Percentiles rank a stretch among this genome's conserved stretches.
These are phyloP conservation scores for Drosophila mulleri DNA, from an alignment of 2,888 invertebrate genomes.

Conservation along the genomic window DNA sequence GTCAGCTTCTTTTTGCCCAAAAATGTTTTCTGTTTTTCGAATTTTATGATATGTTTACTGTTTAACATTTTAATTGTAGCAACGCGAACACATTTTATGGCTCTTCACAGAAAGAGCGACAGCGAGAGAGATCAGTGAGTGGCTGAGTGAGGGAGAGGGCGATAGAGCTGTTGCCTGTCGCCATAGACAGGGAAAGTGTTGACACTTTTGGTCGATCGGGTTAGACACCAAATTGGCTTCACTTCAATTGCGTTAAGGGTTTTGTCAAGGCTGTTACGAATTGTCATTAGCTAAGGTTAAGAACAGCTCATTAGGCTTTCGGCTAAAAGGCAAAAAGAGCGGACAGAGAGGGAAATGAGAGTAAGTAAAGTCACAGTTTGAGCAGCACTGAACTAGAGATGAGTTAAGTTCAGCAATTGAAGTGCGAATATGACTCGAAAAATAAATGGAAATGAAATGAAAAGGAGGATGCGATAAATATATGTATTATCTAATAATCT, in stretches of 20 bases:
- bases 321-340: conserved; percentile 53
- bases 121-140: not conserved
- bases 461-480: too few relatives aligned
- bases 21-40: conserved; percentile 22
- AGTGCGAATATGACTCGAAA: not conserved
- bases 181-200: conserved; percentile 55
- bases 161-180: conserved; percentile 1
- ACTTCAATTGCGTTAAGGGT: conserved; percentile 26
- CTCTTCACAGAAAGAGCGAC: not conserved
- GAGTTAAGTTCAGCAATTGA: not conserved
- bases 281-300: conserved; percentile 80
- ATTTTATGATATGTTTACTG: conserved; percentile 65
- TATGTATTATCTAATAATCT: too few relatives aligned
- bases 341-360: conserved; percentile 3
- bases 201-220: conserved; percentile 39
- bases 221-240: conserved; percentile 19
- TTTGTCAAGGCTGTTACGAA: conserved; percentile 38
- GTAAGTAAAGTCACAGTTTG: conserved; percentile 15
- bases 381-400: not conserved
- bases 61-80: conserved; percentile 81
- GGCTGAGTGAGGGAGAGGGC: not conserved
- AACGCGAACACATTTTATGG: conserved; percentile 47
- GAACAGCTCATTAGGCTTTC: conserved; percentile 61
- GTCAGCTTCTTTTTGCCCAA: conserved; percentile 57
- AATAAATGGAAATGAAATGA: too few relatives aligned